Conservation (phyloP, 2,113 vertebrate genomes). For the Actenoides hombroni region DNA sequence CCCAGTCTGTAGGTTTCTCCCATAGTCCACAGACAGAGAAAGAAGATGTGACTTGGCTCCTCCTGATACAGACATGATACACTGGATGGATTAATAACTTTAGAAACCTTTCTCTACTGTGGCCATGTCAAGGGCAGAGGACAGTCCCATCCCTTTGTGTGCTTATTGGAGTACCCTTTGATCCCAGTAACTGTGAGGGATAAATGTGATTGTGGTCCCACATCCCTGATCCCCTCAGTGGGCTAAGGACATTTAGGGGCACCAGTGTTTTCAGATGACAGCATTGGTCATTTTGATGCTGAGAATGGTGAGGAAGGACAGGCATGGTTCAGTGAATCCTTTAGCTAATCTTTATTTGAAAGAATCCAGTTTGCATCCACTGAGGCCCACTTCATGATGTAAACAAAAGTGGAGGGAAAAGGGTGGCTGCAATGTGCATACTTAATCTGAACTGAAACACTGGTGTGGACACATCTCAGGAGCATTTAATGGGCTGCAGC, state of each 20-base stretch:
- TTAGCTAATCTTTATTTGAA: not conserved
- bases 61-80: not conserved
- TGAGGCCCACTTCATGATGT: not conserved
- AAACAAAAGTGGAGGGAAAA: not conserved
- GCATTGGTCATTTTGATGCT: not conserved
- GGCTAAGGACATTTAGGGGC: not conserved
- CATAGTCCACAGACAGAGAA: not conserved
- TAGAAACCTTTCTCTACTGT: not conserved
- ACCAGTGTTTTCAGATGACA: not conserved
- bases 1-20: not conserved
- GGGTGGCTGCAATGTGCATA: accelerated
- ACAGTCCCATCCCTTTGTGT: not conserved
- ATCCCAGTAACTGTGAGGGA: not conserved
- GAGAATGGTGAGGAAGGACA: not conserved
- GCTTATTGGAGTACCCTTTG: not conserved
- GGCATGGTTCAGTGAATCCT: not conserved
- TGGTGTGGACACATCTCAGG: not conserved
- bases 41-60: not conserved
- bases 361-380: not conserved
- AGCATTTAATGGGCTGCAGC: not conserved
- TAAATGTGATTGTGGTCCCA: accelerated
- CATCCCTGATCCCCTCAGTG: not conserved
- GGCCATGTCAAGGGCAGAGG: not conserved
- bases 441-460: not conserved
- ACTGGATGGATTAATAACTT: not conserved